phyloP scores from a whole-genome alignment of 2,797 vertebrate species.

The Hyperoplus lanceolatus region DNA sequence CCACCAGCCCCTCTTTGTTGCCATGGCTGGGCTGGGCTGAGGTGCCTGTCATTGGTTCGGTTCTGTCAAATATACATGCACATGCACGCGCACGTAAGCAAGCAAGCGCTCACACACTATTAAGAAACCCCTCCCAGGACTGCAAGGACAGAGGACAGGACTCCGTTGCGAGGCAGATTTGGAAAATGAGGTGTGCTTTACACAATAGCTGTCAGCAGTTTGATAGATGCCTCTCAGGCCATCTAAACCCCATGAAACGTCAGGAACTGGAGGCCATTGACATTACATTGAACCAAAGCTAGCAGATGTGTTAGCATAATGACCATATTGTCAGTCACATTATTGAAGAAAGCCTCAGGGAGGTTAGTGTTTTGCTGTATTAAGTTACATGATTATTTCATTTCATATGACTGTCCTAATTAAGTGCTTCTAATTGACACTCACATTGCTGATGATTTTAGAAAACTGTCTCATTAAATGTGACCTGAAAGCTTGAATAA shows the following conservation, averaged over 20 bases:
- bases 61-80: constrained; percentile 75
- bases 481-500: background rate
- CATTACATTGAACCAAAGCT: constrained; percentile 8
- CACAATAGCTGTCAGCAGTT: constrained; percentile 76
- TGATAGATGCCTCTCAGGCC: constrained; percentile 67
- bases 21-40: constrained; percentile 61
- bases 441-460: background rate
- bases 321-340: background rate
- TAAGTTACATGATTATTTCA: background rate
- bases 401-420: background rate
- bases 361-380: background rate
- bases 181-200: constrained; percentile 76
- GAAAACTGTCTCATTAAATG: background rate
- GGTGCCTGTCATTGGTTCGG: constrained; percentile 74
- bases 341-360: background rate
- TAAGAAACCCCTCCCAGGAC: constrained; percentile 72
- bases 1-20: constrained; percentile 74
- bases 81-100: constrained; percentile 30
- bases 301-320: background rate
- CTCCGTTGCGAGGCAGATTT: constrained; percentile 83
- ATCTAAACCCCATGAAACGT: constrained; percentile 53
- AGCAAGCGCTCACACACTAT: constrained; percentile 59
- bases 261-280: constrained; percentile 32
- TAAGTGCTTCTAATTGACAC: background rate
- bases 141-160: constrained; percentile 74